A percentile compares a stretch with the other conserved stretches of the same genome.
Evolutionary conservation across 2,797 vertebrate species (phyloP).

Genomic region (Mus spretus): DNA sequence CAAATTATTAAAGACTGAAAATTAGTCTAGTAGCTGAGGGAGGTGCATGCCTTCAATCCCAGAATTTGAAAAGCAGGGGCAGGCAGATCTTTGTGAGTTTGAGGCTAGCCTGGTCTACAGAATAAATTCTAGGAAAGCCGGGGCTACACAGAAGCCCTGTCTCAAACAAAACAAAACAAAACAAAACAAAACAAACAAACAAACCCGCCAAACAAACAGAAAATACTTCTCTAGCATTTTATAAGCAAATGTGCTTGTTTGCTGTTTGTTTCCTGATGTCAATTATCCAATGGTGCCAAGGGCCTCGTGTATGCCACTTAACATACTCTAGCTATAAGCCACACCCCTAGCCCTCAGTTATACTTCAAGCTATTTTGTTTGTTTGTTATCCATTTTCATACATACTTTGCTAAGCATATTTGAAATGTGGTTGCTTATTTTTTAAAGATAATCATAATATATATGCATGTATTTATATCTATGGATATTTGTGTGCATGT

Average conservation of each 20-base stretch:
- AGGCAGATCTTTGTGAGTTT: background rate
- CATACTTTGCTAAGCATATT: background rate
- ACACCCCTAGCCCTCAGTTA: background rate
- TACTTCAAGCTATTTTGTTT: background rate
- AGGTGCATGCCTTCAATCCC: background rate
- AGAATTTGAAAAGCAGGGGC: background rate
- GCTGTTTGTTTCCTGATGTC: background rate
- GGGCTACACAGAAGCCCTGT: background rate
- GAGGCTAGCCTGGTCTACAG: background rate
- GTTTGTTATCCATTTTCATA: constrained; percentile 21
- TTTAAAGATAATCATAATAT: background rate
- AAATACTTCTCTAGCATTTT: background rate
- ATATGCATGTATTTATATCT: background rate
- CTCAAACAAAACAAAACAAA: background rate
- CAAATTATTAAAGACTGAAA: constrained; percentile 40
- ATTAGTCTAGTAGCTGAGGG: background rate
- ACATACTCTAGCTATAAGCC: background rate
- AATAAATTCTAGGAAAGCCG: background rate
- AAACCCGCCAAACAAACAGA: background rate
- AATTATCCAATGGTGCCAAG: background rate
- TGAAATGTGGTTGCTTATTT: constrained; percentile 8
- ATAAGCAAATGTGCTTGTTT: background rate
- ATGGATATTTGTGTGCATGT: background rate
- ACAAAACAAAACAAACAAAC: background rate
- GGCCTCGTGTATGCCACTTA: background rate